These are phyloP conservation scores for Glossophaga mutica DNA, from an alignment of 2,797 vertebrate genomes.

Conservation along the genomic window DNA sequence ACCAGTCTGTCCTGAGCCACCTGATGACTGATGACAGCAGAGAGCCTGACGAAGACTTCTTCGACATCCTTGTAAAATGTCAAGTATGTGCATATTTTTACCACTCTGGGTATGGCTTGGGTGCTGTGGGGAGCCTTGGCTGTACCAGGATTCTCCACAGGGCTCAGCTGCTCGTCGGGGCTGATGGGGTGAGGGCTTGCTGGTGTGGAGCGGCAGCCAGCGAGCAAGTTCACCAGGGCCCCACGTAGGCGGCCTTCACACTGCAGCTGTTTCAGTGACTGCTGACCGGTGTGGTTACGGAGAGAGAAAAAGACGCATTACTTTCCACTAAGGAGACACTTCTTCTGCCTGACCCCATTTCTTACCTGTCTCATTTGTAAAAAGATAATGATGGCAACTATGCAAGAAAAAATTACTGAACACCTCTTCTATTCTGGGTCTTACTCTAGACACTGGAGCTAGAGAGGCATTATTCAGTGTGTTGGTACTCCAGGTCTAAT, in stretches of 20 bases:
- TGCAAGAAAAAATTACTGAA: background rate
- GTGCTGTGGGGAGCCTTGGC: background rate
- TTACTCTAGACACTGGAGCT: background rate
- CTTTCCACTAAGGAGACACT: background rate
- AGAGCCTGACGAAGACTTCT: slow-evolving; percentile 94
- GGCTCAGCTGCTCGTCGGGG: background rate
- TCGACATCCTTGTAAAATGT: slow-evolving; percentile 95
- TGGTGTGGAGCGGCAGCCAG: background rate
- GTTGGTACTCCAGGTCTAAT: background rate
- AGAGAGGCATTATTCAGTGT: background rate
- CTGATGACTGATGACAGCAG: slow-evolving; percentile 85
- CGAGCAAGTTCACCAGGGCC: background rate
- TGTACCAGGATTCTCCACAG: no score
- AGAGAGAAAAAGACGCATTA: background rate
- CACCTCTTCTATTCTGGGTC: background rate
- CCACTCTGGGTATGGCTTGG: background rate
- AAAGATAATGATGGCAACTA: background rate
- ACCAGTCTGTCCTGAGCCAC: slow-evolving; percentile 85
- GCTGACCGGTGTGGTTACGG: background rate
- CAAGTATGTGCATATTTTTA: slow-evolving; percentile 84
- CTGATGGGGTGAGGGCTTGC: background rate
- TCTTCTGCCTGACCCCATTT: background rate
- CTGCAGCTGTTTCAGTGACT: background rate
- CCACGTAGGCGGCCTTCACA: background rate
- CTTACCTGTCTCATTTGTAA: background rate